These are phyloP conservation scores for Phytoseiulus persimilis DNA, from an alignment of 2,888 invertebrate species.

Conservation along the genomic window DNA sequence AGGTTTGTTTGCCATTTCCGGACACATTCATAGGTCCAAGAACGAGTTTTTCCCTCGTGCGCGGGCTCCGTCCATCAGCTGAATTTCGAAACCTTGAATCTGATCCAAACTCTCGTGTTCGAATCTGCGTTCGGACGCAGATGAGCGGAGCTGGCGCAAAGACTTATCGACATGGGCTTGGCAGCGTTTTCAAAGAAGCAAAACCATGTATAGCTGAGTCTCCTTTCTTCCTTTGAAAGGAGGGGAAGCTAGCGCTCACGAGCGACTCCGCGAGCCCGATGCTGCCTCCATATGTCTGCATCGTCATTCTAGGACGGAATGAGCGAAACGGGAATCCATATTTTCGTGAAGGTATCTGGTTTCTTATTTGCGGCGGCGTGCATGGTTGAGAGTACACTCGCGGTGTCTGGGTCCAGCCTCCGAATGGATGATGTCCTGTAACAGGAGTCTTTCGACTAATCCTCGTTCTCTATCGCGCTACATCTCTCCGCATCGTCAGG, in stretches of 20 bases:
- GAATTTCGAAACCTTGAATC: no score
- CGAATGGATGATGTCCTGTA: neutral
- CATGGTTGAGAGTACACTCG: neutral
- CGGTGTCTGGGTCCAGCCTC: neutral
- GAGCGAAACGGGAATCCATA: slow-evolving; percentile 5
- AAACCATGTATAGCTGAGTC: neutral
- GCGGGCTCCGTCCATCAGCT: no score
- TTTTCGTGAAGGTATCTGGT: neutral
- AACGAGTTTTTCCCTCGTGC: no score
- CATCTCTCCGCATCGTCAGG: neutral
- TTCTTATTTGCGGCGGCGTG: neutral
- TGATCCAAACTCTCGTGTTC: no score
- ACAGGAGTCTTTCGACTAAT: neutral
- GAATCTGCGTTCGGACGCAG: neutral
- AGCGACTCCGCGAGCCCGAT: neutral
- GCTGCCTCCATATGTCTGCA: neutral
- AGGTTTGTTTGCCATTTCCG: no score
- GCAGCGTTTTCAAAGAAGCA: neutral
- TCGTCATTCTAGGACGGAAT: neutral
- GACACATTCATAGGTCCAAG: no score
- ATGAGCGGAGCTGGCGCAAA: neutral
- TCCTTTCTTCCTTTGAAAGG: neutral
- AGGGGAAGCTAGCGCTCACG: neutral
- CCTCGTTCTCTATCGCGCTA: neutral
- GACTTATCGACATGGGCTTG: neutral